These are phyloP conservation scores for Spatulosminthurus flaviceps DNA, from an alignment of 2,888 invertebrate genomes.

Conservation along the genomic window DNA sequence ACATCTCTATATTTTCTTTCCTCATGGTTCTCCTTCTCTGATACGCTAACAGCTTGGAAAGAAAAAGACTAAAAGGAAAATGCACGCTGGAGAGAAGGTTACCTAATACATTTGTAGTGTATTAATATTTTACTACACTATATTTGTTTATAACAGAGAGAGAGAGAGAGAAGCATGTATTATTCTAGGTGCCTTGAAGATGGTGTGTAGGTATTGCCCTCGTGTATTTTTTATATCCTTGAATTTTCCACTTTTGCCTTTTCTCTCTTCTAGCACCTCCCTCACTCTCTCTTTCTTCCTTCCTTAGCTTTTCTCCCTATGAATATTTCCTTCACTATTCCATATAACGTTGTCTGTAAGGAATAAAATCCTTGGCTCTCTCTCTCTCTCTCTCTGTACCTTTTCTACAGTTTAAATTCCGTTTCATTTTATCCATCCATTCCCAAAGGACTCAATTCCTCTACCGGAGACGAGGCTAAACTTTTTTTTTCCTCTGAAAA, in stretches of 20 bases:
- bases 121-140: slow-evolving; percentile 9
- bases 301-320: not conserved
- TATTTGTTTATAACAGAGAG: slow-evolving; percentile 11
- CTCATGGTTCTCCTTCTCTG: not conserved
- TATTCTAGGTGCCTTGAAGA: not conserved
- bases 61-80: not conserved
- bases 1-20: slow-evolving; percentile 22
- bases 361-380: slow-evolving; percentile 7
- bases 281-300: not conserved
- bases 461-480: not conserved
- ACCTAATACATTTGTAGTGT: not conserved
- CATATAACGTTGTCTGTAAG: not conserved
- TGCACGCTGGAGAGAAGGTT: not conserved
- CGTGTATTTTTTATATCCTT: slow-evolving; percentile 8
- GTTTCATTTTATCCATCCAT: slow-evolving; percentile 23
- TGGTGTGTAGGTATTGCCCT: not conserved
- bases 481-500: slow-evolving; percentile 1
- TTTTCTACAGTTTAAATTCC: slow-evolving; percentile 13
- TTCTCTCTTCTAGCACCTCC: not conserved
- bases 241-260: not conserved
- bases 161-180: slow-evolving; percentile 10
- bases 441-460: not conserved
- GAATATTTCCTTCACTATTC: slow-evolving; percentile 26
- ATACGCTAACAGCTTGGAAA: not conserved
- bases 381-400: not conserved